A percentile compares a stretch with the other conserved stretches of the same genome.
phyloP scores from a whole-genome alignment of 2,888 invertebrate genomes.

The Argyresthia goedartella region DNA sequence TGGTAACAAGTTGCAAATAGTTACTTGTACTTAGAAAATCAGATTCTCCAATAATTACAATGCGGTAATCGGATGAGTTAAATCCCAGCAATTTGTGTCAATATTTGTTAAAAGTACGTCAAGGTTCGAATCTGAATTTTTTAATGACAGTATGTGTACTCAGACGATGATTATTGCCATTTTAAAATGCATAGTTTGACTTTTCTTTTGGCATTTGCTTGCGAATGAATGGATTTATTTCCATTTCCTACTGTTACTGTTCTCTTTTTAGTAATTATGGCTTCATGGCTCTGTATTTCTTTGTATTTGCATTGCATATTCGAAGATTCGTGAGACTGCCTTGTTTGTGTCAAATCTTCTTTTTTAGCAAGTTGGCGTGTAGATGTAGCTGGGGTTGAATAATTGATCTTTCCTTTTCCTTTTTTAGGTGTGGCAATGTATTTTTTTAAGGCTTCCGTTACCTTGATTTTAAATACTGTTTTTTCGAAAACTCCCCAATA shows the following conservation, averaged over 20 bases:
- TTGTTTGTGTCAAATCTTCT: neutral
- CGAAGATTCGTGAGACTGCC: neutral
- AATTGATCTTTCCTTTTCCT: neutral
- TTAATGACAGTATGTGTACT: neutral
- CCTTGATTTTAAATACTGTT: neutral
- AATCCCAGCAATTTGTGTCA: too few species aligned
- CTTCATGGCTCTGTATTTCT: too few species aligned
- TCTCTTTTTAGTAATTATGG: too few species aligned
- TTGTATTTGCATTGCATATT: neutral
- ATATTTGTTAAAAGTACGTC: neutral
- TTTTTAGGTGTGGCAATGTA: neutral
- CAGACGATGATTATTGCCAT: neutral
- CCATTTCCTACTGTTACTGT: too few species aligned
- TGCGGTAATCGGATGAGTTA: neutral
- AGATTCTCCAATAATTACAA: neutral
- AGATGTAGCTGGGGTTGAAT: neutral
- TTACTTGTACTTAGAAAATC: too few species aligned
- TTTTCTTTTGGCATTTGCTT: neutral
- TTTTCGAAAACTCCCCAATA: too few species aligned
- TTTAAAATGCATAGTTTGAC: neutral
- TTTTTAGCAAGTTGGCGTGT: neutral
- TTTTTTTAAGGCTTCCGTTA: neutral
- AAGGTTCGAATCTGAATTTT: neutral
- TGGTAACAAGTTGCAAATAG: too few species aligned
- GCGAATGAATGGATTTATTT: too few species aligned